These are phyloP conservation scores for Anser cygnoides DNA, from an alignment of 2,113 vertebrate genomes.

Conservation along the genomic window DNA sequence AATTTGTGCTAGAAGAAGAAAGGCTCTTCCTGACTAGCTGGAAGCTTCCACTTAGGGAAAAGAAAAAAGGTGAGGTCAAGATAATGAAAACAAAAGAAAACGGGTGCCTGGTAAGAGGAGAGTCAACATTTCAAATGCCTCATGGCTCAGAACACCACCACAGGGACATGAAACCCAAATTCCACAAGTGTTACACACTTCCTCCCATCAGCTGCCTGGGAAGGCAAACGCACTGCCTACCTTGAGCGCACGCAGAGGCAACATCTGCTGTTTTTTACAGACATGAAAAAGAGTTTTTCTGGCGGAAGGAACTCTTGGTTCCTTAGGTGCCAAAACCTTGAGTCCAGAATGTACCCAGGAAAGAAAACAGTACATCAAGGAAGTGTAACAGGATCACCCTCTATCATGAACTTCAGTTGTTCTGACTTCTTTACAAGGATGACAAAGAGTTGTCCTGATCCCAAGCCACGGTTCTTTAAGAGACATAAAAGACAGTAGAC, in stretches of 20 bases:
- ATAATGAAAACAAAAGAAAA: constrained; percentile 4
- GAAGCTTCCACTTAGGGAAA: neutral
- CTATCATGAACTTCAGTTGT: neutral
- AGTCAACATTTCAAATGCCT: neutral
- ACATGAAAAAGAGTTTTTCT: neutral
- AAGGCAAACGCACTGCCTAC: neutral
- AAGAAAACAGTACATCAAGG: neutral
- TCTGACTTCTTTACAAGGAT: neutral
- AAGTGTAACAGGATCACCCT: neutral
- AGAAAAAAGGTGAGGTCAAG: constrained; percentile 6
- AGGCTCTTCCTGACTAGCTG: constrained; percentile 4
- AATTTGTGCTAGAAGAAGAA: neutral
- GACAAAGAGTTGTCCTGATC: neutral
- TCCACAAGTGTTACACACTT: neutral
- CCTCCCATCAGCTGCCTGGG: neutral
- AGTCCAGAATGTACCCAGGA: neutral
- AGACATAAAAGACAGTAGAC: neutral
- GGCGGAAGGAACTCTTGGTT: neutral
- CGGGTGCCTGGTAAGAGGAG: neutral
- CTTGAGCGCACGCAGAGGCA: neutral
- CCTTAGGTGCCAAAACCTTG: neutral
- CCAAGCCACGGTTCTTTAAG: neutral
- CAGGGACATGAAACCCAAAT: neutral
- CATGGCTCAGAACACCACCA: neutral
- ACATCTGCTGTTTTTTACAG: constrained; percentile 10